Percentiles rank a stretch among this genome's conserved stretches.
Evolutionary conservation across 1,140 invertebrate species (phyloP).

Genomic region (Drosophila carrolli): DNA sequence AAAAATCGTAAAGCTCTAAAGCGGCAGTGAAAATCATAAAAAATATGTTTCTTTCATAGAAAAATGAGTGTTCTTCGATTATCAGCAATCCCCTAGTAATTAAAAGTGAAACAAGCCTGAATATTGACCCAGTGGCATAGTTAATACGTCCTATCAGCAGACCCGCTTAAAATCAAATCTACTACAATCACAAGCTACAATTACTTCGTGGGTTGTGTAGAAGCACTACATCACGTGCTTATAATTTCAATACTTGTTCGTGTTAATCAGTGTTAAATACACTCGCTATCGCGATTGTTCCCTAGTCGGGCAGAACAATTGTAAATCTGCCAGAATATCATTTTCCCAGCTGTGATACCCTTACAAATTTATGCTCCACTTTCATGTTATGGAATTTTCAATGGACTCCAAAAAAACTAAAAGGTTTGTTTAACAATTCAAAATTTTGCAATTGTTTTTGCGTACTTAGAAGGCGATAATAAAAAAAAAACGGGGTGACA

Average conservation of each 20-base stretch:
- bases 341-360: conserved; percentile 76
- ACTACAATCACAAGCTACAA: conserved; percentile 42
- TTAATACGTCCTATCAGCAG: conserved; percentile 59
- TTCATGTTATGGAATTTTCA: conserved; percentile 84
- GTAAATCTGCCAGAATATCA: conserved; percentile 69
- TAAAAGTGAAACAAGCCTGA: conserved; percentile 16
- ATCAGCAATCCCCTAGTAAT: conserved; percentile 8
- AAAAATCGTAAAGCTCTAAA: conserved; percentile 63
- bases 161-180: conserved; percentile 7
- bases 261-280: conserved; percentile 49
- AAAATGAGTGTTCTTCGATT: conserved; percentile 14
- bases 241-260: conserved; percentile 56
- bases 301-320: conserved; percentile 14
- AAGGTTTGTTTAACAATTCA: conserved; percentile 51
- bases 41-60: conserved; percentile 25
- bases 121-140: conserved; percentile 65
- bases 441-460: background rate
- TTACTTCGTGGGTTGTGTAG: conserved; percentile 40
- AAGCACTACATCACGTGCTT: conserved; percentile 57
- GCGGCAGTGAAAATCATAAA: conserved; percentile 15
- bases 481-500: conserved; percentile 12
- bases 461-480: conserved; percentile 11
- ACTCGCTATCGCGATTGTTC: conserved; percentile 1
- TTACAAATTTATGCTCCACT: conserved; percentile 82
- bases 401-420: conserved; percentile 84